Base-by-base conservation (phyloP, 1,140 invertebrate genomes). In the Hypsibius dujardini region DNA sequence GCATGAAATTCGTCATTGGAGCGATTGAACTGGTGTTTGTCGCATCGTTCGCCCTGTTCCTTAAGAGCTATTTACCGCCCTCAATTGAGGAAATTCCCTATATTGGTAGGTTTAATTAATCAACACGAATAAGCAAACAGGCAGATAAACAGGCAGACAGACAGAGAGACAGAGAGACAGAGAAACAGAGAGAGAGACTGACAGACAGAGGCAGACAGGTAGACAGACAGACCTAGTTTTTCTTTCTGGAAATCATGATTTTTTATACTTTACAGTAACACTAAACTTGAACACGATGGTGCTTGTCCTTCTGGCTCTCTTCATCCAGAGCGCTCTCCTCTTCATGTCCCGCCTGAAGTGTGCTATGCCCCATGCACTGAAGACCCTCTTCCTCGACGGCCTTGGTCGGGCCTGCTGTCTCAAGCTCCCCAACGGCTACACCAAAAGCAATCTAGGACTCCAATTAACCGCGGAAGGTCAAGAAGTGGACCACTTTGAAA, bases 241-340 rank as follows among this genome's bases (percentile, higher is more conserved):
- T 28, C 28, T 28, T 28, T 28, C 28, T 28, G 28, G 0, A 28
- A 28, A 28, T 28, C 28, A 28, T 28, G 28, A 28, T 28, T 28
- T 28, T 28, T 28, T 28, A 28, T 28, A 28, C 28, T 67, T 67
- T 67, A 42, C 62, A 67, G 62, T 45, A 42, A 67, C 62, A 7
- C 42, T 67, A 3, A 67, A 12, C 62, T 67, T 67, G 62, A 67
- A 67, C 45, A 42, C 42, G 62, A 67, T 67, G 62, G 62, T 67
- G 12, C 62, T 67, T 42, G 45, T 67, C 42, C 62, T 67, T 12
- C 12, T 45, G 62, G 62, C 62, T 3, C 12, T 67, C 12, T 67
- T 67, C 45, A 12, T 67, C 12, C 12, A 67, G 42, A 12, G 3
- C 3, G 3, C 45, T 3, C 62, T 67, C 12, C 42, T 15, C 3